Conservation (phyloP, 1,140 invertebrate genomes). For the Scaptomyza montana region DNA sequence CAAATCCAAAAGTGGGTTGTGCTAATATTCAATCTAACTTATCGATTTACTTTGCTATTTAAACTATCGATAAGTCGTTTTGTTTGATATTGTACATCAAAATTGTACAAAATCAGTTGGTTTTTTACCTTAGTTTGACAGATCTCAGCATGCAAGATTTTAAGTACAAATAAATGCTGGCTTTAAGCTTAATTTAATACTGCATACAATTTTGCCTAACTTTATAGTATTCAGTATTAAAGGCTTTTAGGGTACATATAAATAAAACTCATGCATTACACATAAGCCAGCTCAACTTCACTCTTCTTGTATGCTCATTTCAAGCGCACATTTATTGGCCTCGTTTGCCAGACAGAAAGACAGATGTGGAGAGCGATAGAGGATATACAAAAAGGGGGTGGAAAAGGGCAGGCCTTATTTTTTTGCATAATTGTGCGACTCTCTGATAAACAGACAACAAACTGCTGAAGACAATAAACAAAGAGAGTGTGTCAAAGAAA, state of each 20-base stretch:
- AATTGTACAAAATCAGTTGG: no score
- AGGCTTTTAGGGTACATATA: not conserved
- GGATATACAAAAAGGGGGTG: not conserved
- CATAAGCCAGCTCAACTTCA: conserved; percentile 47
- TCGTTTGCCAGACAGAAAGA: conserved; percentile 33
- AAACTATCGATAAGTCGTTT: no score
- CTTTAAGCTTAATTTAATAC: no score
- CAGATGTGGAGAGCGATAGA: not conserved
- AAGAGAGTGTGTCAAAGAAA: conserved; percentile 68
- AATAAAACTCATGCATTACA: conserved; percentile 68
- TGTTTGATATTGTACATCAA: no score
- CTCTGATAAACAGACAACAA: conserved; percentile 2
- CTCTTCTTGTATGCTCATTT: conserved; percentile 5
- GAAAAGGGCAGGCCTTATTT: conserved; percentile 22
- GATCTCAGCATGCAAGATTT: no score
- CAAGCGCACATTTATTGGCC: conserved; percentile 54
- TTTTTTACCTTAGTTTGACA: no score
- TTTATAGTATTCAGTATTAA: not conserved
- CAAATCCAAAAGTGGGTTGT: not conserved
- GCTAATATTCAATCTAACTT: not conserved
- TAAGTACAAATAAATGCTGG: no score
- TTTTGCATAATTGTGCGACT: conserved; percentile 67
- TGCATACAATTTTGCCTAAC: not conserved
- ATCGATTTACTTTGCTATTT: no score
- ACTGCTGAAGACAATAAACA: conserved; percentile 44